Evolutionary conservation across 2,113 vertebrate genomes (phyloP).

Genomic region (Gallinago jamesoni): DNA sequence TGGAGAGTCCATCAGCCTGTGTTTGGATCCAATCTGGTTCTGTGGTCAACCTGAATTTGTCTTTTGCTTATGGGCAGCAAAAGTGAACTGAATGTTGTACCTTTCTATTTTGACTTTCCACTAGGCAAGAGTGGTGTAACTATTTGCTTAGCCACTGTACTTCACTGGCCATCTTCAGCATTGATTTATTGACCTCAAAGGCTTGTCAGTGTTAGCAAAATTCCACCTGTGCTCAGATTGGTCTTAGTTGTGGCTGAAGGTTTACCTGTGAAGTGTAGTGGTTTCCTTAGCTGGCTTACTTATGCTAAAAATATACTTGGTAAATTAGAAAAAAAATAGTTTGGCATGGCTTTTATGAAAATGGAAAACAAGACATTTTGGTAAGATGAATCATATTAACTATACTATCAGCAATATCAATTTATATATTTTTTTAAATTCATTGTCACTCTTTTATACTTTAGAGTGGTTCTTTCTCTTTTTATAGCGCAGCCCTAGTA

Average conservation of each 20-base stretch:
- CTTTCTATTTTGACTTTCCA: neutral
- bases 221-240: neutral
- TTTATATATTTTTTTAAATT: neutral
- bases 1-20: neutral
- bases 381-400: neutral
- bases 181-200: neutral
- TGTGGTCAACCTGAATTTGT: neutral
- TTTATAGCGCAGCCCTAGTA: constrained; percentile 67
- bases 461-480: constrained; percentile 59
- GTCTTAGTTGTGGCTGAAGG: neutral
- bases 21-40: neutral
- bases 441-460: constrained; percentile 46
- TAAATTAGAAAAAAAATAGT: neutral
- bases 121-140: neutral
- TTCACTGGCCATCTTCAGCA: neutral
- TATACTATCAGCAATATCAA: constrained; percentile 12
- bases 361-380: neutral
- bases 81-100: neutral
- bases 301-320: neutral
- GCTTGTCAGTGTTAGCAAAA: neutral
- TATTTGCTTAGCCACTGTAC: neutral
- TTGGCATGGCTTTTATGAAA: neutral
- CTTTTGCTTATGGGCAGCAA: neutral
- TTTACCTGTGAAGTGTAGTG: neutral
- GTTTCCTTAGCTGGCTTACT: neutral